A percentile compares a stretch with the other conserved stretches of the same genome.
Conservation (phyloP, 2,797 vertebrate species). For the Mus minutoides region DNA sequence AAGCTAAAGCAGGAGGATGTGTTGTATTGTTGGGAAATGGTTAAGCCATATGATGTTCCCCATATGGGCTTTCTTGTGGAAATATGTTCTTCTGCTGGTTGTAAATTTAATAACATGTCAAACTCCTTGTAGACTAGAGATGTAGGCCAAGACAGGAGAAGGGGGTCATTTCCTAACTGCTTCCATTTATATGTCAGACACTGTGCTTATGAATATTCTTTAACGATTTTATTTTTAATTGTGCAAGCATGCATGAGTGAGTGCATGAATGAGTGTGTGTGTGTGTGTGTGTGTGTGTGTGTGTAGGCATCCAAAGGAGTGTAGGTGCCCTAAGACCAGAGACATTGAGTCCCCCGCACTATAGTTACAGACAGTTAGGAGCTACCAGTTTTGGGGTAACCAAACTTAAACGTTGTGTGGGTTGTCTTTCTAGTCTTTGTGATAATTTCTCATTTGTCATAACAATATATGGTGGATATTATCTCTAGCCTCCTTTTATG, state of each 20-base stretch:
- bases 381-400: not conserved
- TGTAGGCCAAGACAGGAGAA: not conserved
- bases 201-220: not conserved
- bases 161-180: not conserved
- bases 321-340: not conserved
- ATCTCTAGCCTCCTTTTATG: not conserved
- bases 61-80: not conserved
- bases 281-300: not conserved
- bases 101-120: constrained; percentile 22
- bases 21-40: not conserved
- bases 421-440: not conserved
- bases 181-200: not conserved
- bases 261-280: not conserved
- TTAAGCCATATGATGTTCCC: not conserved
- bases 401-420: not conserved
- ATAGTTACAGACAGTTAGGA: not conserved
- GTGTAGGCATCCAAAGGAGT: not conserved
- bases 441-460: not conserved
- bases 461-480: not conserved
- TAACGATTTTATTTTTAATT: not conserved
- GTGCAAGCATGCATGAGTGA: not conserved
- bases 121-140: not conserved
- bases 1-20: not conserved
- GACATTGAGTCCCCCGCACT: not conserved
- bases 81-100: not conserved